Evolutionary conservation across 2,888 invertebrate species (phyloP).

Genomic region (Gastracanthus pulcherrimus): DNA sequence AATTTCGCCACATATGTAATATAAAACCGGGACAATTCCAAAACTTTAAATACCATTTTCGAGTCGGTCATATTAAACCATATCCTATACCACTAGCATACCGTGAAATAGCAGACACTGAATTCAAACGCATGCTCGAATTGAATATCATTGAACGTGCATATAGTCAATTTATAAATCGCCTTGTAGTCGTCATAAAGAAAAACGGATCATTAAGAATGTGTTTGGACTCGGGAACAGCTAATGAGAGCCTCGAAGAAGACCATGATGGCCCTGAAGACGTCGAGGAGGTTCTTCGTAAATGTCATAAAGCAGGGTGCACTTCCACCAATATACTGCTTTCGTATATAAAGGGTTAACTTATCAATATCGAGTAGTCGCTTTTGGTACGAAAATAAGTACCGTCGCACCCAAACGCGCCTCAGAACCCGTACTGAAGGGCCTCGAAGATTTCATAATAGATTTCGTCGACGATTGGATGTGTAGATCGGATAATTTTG

Average conservation of each 20-base stretch:
- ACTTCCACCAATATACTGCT: neutral
- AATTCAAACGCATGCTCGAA: neutral
- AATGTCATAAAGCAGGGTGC: neutral
- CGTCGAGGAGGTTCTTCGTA: neutral
- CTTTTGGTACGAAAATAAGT: neutral
- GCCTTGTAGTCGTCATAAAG: slow-evolving; percentile 7
- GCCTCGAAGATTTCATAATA: neutral
- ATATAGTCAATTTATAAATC: slow-evolving; percentile 17
- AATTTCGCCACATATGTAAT: no score
- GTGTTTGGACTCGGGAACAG: slow-evolving; percentile 36
- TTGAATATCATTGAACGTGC: neutral
- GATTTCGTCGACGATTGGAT: neutral
- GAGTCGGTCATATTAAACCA: no score
- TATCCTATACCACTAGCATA: neutral
- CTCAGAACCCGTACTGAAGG: no score
- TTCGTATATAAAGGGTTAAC: neutral
- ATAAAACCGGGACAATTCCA: no score
- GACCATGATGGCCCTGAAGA: neutral
- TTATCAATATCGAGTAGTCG: neutral
- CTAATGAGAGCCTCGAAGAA: no score
- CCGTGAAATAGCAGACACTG: neutral
- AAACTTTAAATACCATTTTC: no score
- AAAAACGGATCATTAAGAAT: neutral
- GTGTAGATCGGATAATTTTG: neutral
- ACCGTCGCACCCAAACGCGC: no score